Evolutionary conservation across 2,888 invertebrate genomes (phyloP), one percentile per base, ranked within the genome.

Genomic region (Ophion costatus): DNA sequence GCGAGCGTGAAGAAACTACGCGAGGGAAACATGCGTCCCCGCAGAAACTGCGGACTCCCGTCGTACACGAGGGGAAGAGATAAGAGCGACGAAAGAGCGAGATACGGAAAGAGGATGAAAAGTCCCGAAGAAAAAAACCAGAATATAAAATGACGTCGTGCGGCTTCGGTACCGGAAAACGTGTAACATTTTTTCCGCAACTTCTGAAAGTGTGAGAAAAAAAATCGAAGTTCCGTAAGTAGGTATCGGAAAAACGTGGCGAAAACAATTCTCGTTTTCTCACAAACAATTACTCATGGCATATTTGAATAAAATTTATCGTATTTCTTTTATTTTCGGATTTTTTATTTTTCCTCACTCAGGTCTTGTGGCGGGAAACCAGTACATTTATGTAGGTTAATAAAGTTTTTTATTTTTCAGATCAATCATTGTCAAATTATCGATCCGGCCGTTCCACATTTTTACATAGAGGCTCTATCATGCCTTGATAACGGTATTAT

Each of bases 1-100:
- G 75, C 64, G 59, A 42, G 74, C 73, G 67, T 79, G 75, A 71
- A 80, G 64, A 74, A 76, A 83, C 57, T 80, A 80, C 67, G 61
- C 17, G 59, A 75, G 69, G 59, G 75, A 66, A 83, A 75, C 70
- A 70, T 59, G 79, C 71, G 69, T 75, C 51, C 45, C 42, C 57
- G 22, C 42, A 3, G 45, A 57, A 74, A 75, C 64, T 79, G 63
- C 17, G 73, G 56, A 69, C 22, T 45, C 20, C 22, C 22, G 4
- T 29, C 24, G 75, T 45, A 63, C 51, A 17, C 24, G 14, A 22
- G 56, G 69, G 56, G 56, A 67, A 38, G 45, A 83, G 51, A 75
- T 70, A 74, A 17, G 33, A 57, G 24, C 71, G 61, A 76, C 69
- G 70, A 67, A 45, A 70, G 38, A 56, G 17, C 20, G 61, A 64